Base-by-base conservation (phyloP, 2,888 invertebrate species). In the Vannuccia rotundouncinata region DNA sequence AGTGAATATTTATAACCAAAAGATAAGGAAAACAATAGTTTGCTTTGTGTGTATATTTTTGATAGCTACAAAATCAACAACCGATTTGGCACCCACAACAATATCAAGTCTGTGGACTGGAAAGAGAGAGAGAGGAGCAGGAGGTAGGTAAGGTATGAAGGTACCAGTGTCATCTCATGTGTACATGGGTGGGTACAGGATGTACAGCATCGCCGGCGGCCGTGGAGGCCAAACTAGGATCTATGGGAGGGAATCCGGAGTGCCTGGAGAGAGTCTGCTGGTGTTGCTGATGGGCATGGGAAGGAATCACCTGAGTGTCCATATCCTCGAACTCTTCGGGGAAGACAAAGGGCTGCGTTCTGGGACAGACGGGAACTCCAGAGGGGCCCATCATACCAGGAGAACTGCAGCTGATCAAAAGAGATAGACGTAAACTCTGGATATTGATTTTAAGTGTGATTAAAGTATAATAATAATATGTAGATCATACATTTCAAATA, bases 281-380 rank as follows among this genome's bases (percentile, higher is more conserved):
- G 45, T 45, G 45, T 5, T 5, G 45, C 10, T 45, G 45, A 45
- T 45, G 45, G 45, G 45, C 10, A 17, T 45, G 45, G 10, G 45
- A 45, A 17, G 45, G 45, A 5, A 73, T n/a, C n/a, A 10, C 77
- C 59, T 75, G 27, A 1, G 31, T 31, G 13, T 78, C 79, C 79
- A 78, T 78, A 22, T 78, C 79, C 29, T 78, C 79, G 45, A 78
- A 78, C 25, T 78, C 79, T 60, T 78, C 79, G 17, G 60, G 73
- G 2, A 78, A 78, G 5, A 78, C 79, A 27, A 78, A 78, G 10
- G 31, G 79, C 27, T 75, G 27, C n/a, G 60, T n/a, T n/a, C n/a
- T n/a, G 77, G 31, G 27, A 74, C 17, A 22, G 79, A 13, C 1
- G 22, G 17, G 25, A 5, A 22, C 29, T 27, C 31, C 59, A n/a